These are phyloP conservation scores for Empidonax alnorum DNA, from an alignment of 2,113 vertebrate genomes.

Conservation along the genomic window DNA sequence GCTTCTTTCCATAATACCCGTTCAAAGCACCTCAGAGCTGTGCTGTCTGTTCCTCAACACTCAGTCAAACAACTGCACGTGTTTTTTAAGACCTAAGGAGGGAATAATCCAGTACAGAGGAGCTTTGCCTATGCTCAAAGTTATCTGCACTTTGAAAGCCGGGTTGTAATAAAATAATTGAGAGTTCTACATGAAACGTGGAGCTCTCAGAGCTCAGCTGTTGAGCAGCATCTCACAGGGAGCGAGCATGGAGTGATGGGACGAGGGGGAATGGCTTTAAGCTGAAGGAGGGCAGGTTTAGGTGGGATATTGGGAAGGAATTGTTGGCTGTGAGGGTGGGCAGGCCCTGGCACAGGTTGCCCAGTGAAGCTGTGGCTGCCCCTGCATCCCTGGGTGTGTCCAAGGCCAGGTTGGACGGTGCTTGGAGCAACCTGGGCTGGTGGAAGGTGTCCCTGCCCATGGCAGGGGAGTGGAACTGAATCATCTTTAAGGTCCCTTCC, in stretches of 20 bases:
- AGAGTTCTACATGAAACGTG: background rate
- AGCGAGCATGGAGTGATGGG: background rate
- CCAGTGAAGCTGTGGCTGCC: background rate
- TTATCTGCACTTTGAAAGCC: background rate
- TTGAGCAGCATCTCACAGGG: background rate
- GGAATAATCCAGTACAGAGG: background rate
- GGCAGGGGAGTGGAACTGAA: too few relatives aligned
- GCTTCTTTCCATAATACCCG: background rate
- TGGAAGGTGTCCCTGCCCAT: background rate
- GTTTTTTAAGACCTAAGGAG: background rate
- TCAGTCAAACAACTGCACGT: background rate
- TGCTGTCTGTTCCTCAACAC: background rate
- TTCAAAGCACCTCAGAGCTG: background rate
- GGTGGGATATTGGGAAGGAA: background rate
- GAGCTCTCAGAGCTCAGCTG: background rate
- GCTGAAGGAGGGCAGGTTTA: background rate
- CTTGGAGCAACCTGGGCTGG: rapidly evolving
- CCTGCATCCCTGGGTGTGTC: background rate
- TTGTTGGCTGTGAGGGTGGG: background rate
- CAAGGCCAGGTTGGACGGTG: rapidly evolving
- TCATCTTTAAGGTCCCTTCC: background rate
- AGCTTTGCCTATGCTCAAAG: background rate
- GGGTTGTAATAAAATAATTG: background rate
- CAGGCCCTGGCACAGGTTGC: background rate
- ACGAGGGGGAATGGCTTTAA: background rate